Evolutionary conservation across 2,113 vertebrate genomes (phyloP), one percentile per base, ranked within the genome.

Genomic region (Glaucomys volans): DNA sequence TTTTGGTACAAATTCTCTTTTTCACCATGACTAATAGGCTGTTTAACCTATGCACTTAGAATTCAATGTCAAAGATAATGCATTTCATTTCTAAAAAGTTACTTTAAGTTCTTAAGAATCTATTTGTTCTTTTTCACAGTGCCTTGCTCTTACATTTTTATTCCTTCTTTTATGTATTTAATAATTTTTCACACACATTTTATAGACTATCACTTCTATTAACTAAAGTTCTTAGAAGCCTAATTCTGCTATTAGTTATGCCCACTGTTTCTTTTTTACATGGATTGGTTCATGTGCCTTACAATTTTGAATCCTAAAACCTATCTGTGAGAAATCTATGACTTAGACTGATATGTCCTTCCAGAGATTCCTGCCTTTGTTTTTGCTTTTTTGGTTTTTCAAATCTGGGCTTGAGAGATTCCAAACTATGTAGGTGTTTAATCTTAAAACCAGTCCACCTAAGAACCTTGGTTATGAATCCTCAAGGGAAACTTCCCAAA

Each of bases 81-180:
- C 64, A 92, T 80, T 94, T 92, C 40, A 89, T 71, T 82, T 76
- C 9, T 52, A 54, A 77, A 86, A 87, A 85, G 4, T 76, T 81
- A 79, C 4, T 18, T 32, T 84, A 50, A 57, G 40, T 40, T 79
- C 10, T 91, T 71, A 32, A 52, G 87, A 92, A 95, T 52, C 26
- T 71, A 14, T n/a, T 79, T 87, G 62, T 69, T 81, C n/a, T 77
- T 83, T 72, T 57, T 40, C 30, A 87, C 30, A 87, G 7, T 81
- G 37, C 64, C 47, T 62, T 81, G 14, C 30, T 47, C 35, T 75
- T 75, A 62, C 16, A 92, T 42, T 76, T 35, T 76, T 87, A 67
- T 84, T 82, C 76, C 40, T 37, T 77, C 30, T 87, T 69, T 92
- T 57, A 75, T 13, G 26, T 62, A 28, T 57, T 40, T 40, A 89